Evolutionary conservation across 37 sponge, comb jelly and placozoan species (phyloP).

Genomic region (Mnemiopsis leidyi): DNA sequence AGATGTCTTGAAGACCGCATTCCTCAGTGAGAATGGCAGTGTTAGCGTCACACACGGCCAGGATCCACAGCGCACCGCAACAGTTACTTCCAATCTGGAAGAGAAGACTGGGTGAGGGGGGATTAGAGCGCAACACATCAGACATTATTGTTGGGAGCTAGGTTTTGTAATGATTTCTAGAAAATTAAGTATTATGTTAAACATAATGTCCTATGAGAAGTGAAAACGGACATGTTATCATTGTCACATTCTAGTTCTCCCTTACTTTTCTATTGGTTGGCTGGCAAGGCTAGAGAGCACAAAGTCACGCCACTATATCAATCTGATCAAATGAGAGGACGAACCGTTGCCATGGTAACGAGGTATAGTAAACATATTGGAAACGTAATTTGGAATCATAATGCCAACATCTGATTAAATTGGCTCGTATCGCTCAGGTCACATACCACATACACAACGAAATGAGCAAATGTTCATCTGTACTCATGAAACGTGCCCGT

Average conservation of each 20-base stretch:
- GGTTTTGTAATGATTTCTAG: too few species aligned
- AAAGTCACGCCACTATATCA: not conserved
- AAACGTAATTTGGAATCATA: not conserved
- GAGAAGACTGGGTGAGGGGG: too few species aligned
- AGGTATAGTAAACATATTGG: not conserved
- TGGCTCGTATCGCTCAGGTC: not conserved
- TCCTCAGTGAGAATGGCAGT: constrained; percentile 69
- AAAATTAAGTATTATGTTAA: too few species aligned
- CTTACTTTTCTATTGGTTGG: too few species aligned
- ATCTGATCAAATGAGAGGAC: not conserved
- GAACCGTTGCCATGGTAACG: not conserved
- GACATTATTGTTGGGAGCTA: too few species aligned
- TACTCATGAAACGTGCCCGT: too few species aligned
- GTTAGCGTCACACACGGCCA: constrained; percentile 66
- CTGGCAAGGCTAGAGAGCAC: too few species aligned
- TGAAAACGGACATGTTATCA: too few species aligned
- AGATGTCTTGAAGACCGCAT: constrained; percentile 70
- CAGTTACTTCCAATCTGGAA: constrained; percentile 69
- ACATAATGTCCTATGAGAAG: too few species aligned
- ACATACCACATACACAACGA: not conserved
- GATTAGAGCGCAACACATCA: too few species aligned
- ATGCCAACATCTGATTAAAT: not conserved
- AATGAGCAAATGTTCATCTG: too few species aligned
- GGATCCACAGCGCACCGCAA: constrained; percentile 74
- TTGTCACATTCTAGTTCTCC: too few species aligned